Conservation (phyloP, 2,113 vertebrate genomes). For the Solea senegalensis region DNA sequence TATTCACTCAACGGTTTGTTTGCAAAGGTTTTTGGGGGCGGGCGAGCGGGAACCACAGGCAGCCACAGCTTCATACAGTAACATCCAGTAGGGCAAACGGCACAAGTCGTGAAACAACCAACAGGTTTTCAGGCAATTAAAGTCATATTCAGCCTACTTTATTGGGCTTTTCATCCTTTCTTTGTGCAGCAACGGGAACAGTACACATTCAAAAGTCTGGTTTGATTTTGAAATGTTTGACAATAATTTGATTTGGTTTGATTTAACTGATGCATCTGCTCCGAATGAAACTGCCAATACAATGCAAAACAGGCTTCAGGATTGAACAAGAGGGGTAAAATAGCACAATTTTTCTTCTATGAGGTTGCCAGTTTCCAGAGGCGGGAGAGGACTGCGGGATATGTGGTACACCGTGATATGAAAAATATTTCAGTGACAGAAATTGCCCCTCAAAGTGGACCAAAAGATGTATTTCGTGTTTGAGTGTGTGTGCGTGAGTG, state of each 20-base stretch:
- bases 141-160: neutral
- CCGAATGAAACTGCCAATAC: slow-evolving; percentile 20
- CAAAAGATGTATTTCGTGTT: neutral
- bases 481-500: slow-evolving; percentile 1
- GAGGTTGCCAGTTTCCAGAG: slow-evolving; percentile 5
- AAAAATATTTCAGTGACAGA: slow-evolving; percentile 4
- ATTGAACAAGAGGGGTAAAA: slow-evolving; percentile 7
- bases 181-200: slow-evolving; percentile 10
- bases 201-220: slow-evolving; percentile 13
- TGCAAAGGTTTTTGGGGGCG: neutral
- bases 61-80: neutral
- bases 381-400: slow-evolving; percentile 12
- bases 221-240: slow-evolving; percentile 21
- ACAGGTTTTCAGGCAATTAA: neutral
- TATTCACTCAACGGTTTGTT: slow-evolving; percentile 22
- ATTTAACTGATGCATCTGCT: slow-evolving; percentile 21
- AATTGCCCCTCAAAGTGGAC: slow-evolving; percentile 17
- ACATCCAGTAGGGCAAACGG: neutral
- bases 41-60: neutral
- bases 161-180: neutral
- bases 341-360: neutral
- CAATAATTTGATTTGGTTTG: slow-evolving; percentile 12
- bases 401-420: slow-evolving; percentile 6
- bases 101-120: neutral
- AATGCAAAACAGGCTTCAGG: slow-evolving; percentile 10